Conservation (phyloP, 2,113 vertebrate species). For the Anguilla japonica region DNA sequence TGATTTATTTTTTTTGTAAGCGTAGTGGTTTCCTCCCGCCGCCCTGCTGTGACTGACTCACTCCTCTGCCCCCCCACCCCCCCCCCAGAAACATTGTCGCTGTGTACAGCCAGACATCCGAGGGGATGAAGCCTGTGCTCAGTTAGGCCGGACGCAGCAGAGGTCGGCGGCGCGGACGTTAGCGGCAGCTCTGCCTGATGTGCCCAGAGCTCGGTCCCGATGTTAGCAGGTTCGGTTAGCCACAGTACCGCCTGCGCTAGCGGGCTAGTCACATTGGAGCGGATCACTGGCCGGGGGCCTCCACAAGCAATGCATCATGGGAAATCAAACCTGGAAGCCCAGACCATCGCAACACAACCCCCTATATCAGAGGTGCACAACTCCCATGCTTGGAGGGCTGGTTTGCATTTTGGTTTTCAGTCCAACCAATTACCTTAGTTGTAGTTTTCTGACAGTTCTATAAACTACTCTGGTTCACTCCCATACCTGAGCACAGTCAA, state of each 20-base stretch:
- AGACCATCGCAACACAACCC: background rate
- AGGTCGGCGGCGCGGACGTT: background rate
- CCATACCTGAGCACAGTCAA: no score
- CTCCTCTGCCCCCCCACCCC: no score
- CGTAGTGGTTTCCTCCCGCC: no score
- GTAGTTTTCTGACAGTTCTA: no score
- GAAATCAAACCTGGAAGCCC: background rate
- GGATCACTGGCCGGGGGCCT: no score
- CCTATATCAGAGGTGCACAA: background rate
- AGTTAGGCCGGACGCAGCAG: background rate
- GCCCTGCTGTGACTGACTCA: no score
- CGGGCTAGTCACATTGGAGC: background rate
- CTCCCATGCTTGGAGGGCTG: background rate
- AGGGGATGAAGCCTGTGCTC: background rate
- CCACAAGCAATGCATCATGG: background rate
- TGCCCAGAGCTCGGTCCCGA: background rate
- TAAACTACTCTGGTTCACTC: no score
- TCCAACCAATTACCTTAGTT: no score
- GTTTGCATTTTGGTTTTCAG: no score
- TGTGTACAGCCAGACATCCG: background rate
- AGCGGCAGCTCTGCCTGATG: background rate
- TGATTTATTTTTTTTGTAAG: no score
- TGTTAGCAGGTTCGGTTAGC: background rate
- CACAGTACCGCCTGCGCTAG: background rate
- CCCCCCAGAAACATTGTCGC: no score